Base-by-base conservation (phyloP, 2,113 vertebrate species). In the Pterophyllum scalare region DNA sequence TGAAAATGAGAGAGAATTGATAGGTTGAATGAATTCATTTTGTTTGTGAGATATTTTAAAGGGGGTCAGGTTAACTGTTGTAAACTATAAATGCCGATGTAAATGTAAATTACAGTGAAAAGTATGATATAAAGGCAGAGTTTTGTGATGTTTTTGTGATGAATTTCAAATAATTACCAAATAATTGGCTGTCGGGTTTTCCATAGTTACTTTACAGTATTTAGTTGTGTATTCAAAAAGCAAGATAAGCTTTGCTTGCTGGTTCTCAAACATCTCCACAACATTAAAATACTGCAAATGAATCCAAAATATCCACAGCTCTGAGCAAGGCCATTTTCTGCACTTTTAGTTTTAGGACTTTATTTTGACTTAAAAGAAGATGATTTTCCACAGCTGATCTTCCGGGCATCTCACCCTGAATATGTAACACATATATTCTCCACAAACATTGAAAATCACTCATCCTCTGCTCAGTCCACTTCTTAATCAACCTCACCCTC, bases 401-500 rank as follows among this genome's bases (percentile, higher is more conserved):
- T 82, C 17, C 24, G 77, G 24, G 54, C 33, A 76, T 65, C 40
- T 75, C 57, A 28, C 85, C 64, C 40, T 83, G 49, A 88, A 81
- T 77, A 57, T 77, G 52, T 83, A 82, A 65, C 13, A 72, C 79
- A 49, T 64, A 40, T 82, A 31, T 77, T 88, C 76, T 87, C 72
- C 10, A 22, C 49, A 80, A 76, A 76, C 59, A 79, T 15, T 87
- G 77, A 83, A 93, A 83, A 79, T 76, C 65, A 59, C 78, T 85
- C 82, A 80, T 86, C 62, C 79, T 83, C 83, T 75, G 15, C 80
- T 84, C 52, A 74, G 81, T 88, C 84, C 86, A 86, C 86, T 86
- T 91, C 88, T 89, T 92, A 90, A 92, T 94, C 89, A 92, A 90
- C 90, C 89, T 89, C 86, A 89, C 83, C 62, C 79, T 78, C 65